Evolutionary conservation across 2,797 vertebrate species (phyloP), one percentile per base, ranked within the genome.

Genomic region (Halcyon badia): DNA sequence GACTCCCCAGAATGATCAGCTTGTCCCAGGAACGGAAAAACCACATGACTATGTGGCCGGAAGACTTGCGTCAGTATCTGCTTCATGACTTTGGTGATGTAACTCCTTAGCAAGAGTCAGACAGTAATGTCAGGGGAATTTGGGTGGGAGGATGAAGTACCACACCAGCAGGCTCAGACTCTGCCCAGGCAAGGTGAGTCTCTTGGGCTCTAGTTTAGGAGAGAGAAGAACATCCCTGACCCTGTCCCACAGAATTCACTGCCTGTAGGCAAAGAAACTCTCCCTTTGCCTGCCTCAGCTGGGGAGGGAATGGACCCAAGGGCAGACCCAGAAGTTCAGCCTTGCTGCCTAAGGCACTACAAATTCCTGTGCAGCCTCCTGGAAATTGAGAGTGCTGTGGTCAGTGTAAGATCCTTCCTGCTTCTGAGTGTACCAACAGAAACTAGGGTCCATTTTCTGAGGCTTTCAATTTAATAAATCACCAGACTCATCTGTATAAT

Each of bases 41-140:
- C 1, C 3, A 0, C 20, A 11, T 52, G 48, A 25, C 11, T 31
- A 2, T 4, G 5, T 6, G 31, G 64, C 61, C 13, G 5, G 28
- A 91, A 65, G 5, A 42, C 30, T 46, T 65, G 10, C 15, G 51
- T 7, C 41, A 8, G 10, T 52, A 52, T 69, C 61, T 79, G 42
- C 9, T 56, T 65, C 42, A 25, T 62, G 46, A 11, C 49, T 73
- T 64, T 48, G 44, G 18, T 61, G 46, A 87, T 20, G 26, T 11
- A 65, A 44, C 18, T 26, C 35, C 49, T 57, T 21, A 69, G 30
- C 0, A 3, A 86, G 44, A 16, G n/a, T 37, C 66, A 42, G 61
- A 71, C 21, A 71, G 52, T 11, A 65, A 21, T 0, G 14, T 28
- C 93, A 79, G 73, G 65, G 9, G n/a, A 91, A 66, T 71, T 42